Evolutionary conservation across 2,888 invertebrate species (phyloP), one percentile per base, ranked within the genome.

Genomic region (Gymnoscelis rufifasciata): DNA sequence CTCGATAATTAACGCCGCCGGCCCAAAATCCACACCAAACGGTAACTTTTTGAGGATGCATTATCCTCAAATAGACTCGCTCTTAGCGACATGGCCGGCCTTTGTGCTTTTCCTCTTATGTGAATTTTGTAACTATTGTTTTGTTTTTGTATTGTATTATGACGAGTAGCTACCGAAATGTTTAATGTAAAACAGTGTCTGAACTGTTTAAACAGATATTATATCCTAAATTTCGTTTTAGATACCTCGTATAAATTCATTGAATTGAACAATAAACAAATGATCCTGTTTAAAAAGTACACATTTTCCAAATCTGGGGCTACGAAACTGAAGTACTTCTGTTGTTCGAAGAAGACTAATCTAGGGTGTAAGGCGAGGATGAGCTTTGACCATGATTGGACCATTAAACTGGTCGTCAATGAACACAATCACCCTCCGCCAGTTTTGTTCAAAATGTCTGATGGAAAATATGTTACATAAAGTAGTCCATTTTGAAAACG

Each of bases 261-360:
- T 13, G n/a, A 40, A 3, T 6, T 56, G 10, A 40, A 33, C 5
- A 44, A 43, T 6, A 19, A 26, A 4, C 30, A 30, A 8, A 30
- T 51, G 13, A 13, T 55, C 5, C 38, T 55, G n/a, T 47, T 48
- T 40, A 36, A 50, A 11, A 42, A 50, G 3, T 38, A 52, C 33
- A 56, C 54, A 6, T 58, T 43, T 39, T 43, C 45, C 1, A 59
- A 51, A 36, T 31, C 27, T 3, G 46, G 46, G 3, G 12, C 31
- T 8, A 2, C 30, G 3, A 5, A 23, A 2, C 15, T 15, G 5
- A 46, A 46, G 10, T 35, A 45, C 28, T 48, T 27, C 12, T 27
- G 12, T 5, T 47, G 46, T 27, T 47, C 46, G 8, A 47, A 41
- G n/a, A 41, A 47, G 33, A 38, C 15, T 1, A n/a, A 2, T 4